These are phyloP conservation scores for Bhutanitis thaidina DNA, from an alignment of 2,888 invertebrate genomes.

Conservation along the genomic window DNA sequence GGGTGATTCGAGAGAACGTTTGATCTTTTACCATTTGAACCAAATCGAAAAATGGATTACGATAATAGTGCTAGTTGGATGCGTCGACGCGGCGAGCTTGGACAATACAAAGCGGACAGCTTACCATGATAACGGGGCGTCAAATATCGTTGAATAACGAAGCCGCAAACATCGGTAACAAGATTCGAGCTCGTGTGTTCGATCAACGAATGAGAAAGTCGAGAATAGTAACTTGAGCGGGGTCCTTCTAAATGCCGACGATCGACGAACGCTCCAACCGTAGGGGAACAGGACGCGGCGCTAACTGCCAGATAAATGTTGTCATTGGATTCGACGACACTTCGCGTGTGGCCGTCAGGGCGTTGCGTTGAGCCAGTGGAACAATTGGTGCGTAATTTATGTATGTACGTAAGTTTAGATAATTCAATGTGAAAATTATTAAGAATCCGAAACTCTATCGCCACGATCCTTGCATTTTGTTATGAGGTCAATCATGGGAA, in stretches of 20 bases:
- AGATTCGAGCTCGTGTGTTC: conserved; percentile 30
- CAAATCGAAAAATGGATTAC: conserved; percentile 1
- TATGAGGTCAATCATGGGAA: no score
- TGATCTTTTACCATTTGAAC: conserved; percentile 8
- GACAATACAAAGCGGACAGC: background rate
- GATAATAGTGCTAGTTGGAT: conserved; percentile 5
- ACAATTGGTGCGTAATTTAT: no score
- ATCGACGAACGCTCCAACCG: background rate
- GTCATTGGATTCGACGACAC: conserved; percentile 58
- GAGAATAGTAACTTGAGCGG: conserved; percentile 11
- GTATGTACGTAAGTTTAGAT: no score
- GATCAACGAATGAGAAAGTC: conserved; percentile 32
- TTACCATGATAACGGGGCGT: conserved; percentile 5
- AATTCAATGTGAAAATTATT: no score
- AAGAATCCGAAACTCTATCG: no score
- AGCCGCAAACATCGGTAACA: conserved; percentile 17
- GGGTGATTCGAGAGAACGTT: conserved; percentile 6
- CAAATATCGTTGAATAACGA: conserved; percentile 11
- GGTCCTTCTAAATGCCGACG: background rate
- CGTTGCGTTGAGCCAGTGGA: conserved; percentile 24
- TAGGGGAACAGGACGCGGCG: conserved; percentile 22
- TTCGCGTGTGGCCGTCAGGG: conserved; percentile 52
- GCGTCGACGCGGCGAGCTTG: background rate
- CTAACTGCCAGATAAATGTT: conserved; percentile 58
- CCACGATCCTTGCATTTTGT: no score